A percentile compares a stretch with the other conserved stretches of the same genome.
These are phyloP conservation scores for Volucella bombylans DNA, from an alignment of 2,888 invertebrate species.

Conservation along the genomic window DNA sequence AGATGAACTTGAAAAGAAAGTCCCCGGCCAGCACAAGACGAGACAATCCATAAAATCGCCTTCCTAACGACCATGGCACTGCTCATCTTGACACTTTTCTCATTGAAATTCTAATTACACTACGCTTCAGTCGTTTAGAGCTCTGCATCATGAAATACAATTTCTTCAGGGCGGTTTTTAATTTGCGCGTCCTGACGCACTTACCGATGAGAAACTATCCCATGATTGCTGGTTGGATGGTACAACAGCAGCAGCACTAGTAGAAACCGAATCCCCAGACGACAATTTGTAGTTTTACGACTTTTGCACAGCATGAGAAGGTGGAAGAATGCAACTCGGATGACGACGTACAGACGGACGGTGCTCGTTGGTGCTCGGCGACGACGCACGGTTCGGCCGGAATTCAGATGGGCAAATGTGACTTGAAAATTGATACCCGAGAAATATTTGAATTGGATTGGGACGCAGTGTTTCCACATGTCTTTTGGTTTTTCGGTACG, in stretches of 20 bases:
- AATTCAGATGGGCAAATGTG: slow-evolving; percentile 17
- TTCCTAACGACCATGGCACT: slow-evolving; percentile 60
- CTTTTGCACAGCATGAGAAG: slow-evolving; percentile 72
- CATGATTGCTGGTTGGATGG: slow-evolving; percentile 11
- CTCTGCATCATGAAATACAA: slow-evolving; percentile 60
- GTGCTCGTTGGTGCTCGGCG: background rate
- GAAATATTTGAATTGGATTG: slow-evolving; percentile 63
- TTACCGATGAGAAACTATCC: slow-evolving; percentile 51
- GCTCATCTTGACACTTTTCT: slow-evolving; percentile 70
- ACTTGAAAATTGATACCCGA: slow-evolving; percentile 65
- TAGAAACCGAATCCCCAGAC: slow-evolving; percentile 61
- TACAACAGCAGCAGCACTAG: slow-evolving; percentile 30
- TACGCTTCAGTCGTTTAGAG: slow-evolving; percentile 64
- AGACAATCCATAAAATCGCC: slow-evolving; percentile 62
- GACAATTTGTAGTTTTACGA: slow-evolving; percentile 70
- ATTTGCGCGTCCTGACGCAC: slow-evolving; percentile 57
- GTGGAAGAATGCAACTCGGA: slow-evolving; percentile 58
- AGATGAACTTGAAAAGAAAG: slow-evolving; percentile 68
- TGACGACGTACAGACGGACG: background rate
- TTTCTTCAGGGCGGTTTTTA: slow-evolving; percentile 56
- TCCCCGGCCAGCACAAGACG: slow-evolving; percentile 42
- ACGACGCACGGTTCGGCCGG: background rate
- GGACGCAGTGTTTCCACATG: slow-evolving; percentile 44
- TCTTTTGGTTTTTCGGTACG: slow-evolving; percentile 24
- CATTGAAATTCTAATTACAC: slow-evolving; percentile 70